phyloP scores from a whole-genome alignment of 2,888 invertebrate genomes.

The Drosophila neotestacea region DNA sequence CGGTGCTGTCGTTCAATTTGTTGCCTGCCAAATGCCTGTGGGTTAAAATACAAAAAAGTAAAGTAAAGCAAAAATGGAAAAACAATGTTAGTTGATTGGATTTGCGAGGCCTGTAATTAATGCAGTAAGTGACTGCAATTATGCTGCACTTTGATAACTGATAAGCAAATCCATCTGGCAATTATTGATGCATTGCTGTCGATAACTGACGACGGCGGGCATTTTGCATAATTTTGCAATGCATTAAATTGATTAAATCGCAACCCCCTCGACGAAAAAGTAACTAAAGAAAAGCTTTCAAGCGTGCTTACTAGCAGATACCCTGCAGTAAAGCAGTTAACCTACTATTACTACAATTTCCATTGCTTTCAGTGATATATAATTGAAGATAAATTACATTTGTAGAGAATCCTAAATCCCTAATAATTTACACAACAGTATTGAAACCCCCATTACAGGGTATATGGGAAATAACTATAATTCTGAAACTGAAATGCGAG shows the following conservation, averaged over 20 bases:
- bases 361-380: background rate
- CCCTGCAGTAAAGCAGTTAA: conserved; percentile 7
- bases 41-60: background rate
- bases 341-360: too few species aligned
- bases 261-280: conserved; percentile 63
- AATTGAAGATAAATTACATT: background rate
- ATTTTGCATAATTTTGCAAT: conserved; percentile 64
- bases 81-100: conserved; percentile 59
- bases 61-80: background rate
- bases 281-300: background rate
- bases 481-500: conserved; percentile 1
- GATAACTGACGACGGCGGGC: conserved; percentile 38
- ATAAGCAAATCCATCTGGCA: conserved; percentile 39
- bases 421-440: background rate
- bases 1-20: conserved; percentile 86
- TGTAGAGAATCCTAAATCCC: background rate
- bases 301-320: background rate
- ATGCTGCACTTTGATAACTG: conserved; percentile 60
- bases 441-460: conserved; percentile 23
- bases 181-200: conserved; percentile 61
- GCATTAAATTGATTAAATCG: conserved; percentile 82
- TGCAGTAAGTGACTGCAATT: conserved; percentile 51
- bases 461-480: conserved; percentile 8
- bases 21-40: conserved; percentile 87
- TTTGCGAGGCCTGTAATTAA: conserved; percentile 35